phyloP scores from a whole-genome alignment of 2,113 vertebrate species.

The Peromyscus californicus region DNA sequence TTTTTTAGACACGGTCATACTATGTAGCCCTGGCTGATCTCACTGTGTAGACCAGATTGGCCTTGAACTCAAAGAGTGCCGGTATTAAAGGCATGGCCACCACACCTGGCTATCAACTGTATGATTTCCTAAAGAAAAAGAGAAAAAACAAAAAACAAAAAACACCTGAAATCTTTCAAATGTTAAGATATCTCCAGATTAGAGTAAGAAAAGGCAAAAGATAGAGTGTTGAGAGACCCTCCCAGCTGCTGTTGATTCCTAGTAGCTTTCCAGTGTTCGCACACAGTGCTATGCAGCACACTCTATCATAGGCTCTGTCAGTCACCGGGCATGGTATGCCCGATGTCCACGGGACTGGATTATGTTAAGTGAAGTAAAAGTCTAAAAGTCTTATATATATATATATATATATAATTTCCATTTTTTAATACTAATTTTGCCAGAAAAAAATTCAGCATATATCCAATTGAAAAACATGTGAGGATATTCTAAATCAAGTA shows the following conservation, averaged over 20 bases:
- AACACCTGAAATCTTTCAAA: background rate
- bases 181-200: conserved; percentile 77
- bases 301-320: background rate
- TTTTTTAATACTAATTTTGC: conserved; percentile 30
- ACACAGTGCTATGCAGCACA: background rate
- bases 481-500: conserved; percentile 34
- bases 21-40: background rate
- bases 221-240: background rate
- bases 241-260: background rate
- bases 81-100: background rate
- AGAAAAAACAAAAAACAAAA: background rate
- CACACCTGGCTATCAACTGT: background rate
- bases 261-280: background rate
- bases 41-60: background rate
- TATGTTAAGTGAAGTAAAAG: conserved; percentile 3
- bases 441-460: background rate
- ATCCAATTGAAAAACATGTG: conserved; percentile 46
- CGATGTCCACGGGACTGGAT: background rate
- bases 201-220: conserved; percentile 57
- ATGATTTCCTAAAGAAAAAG: background rate
- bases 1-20: background rate
- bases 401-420: background rate
- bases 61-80: background rate
- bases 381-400: background rate
- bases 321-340: background rate